Percentiles rank a stretch among this genome's conserved stretches.
Conservation (phyloP, 2,797 vertebrate genomes). For the Sylvia borin region DNA sequence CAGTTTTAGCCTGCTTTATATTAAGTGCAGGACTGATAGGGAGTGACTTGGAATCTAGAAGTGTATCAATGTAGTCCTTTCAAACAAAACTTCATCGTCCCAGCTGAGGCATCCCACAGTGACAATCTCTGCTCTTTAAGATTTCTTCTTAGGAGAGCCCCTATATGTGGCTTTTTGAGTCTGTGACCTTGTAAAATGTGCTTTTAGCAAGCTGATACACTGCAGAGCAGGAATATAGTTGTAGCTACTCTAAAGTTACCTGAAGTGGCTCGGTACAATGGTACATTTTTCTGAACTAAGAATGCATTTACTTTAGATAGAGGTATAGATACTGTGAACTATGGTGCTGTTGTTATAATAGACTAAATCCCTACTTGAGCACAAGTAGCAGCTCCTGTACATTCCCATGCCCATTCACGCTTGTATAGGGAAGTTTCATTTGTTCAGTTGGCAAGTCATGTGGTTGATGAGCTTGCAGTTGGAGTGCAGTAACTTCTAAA, state of each 20-base stretch:
- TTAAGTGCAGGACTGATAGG: background rate
- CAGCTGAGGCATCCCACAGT: background rate
- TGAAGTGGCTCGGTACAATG: background rate
- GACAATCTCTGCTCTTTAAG: background rate
- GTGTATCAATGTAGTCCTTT: background rate
- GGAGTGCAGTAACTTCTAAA: background rate
- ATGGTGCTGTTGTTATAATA: background rate
- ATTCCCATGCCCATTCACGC: background rate
- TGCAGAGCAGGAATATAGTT: background rate
- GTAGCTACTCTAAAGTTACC: background rate
- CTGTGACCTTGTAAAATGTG: background rate
- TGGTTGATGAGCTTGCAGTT: background rate
- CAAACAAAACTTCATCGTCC: background rate
- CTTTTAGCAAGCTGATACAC: background rate
- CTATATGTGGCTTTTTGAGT: background rate
- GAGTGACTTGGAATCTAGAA: background rate
- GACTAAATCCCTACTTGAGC: background rate
- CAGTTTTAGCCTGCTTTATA: background rate
- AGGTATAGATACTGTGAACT: background rate
- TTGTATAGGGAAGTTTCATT: background rate
- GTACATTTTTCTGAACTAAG: background rate
- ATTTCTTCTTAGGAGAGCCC: background rate
- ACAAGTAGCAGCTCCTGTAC: background rate
- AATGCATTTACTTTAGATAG: background rate
- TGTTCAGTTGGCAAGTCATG: background rate